phyloP scores from a whole-genome alignment of 1,140 invertebrate genomes.

The Drosophila prosaltans region DNA sequence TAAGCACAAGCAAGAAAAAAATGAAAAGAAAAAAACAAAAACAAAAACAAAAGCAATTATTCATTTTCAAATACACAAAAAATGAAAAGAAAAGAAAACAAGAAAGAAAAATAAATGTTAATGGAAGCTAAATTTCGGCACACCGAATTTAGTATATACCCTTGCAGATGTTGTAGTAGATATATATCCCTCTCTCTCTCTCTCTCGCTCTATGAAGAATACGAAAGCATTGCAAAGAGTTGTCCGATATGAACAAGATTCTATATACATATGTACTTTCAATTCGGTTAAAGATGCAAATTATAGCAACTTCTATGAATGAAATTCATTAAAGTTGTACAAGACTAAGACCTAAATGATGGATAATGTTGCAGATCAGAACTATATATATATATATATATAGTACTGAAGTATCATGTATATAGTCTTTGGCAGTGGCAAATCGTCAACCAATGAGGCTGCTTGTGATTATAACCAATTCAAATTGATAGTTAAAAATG shows the following conservation, averaged over 20 bases:
- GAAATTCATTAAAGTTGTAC: background rate
- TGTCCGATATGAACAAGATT: background rate
- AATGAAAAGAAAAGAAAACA: slow-evolving; percentile 46
- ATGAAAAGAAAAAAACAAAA: slow-evolving; percentile 36
- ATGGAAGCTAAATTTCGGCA: background rate
- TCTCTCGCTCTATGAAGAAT: too few relatives aligned
- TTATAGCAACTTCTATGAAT: background rate
- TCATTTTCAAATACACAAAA: slow-evolving; percentile 50
- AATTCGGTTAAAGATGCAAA: too few relatives aligned
- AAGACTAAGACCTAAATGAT: too few relatives aligned
- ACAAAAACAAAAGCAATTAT: slow-evolving; percentile 52
- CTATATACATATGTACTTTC: background rate
- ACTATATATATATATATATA: too few relatives aligned
- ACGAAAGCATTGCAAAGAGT: background rate
- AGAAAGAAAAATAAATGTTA: slow-evolving; percentile 41
- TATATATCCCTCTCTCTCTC: too few relatives aligned
- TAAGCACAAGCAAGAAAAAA: slow-evolving; percentile 37
- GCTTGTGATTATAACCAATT: too few relatives aligned
- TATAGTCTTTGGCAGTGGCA: too few relatives aligned
- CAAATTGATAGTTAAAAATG: too few relatives aligned
- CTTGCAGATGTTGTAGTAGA: background rate
- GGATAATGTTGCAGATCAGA: too few relatives aligned
- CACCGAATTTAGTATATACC: background rate
- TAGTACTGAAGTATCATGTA: too few relatives aligned
- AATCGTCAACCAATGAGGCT: too few relatives aligned